These are phyloP conservation scores for Chrosomus eos DNA, from an alignment of 2,797 vertebrate species.

Conservation along the genomic window DNA sequence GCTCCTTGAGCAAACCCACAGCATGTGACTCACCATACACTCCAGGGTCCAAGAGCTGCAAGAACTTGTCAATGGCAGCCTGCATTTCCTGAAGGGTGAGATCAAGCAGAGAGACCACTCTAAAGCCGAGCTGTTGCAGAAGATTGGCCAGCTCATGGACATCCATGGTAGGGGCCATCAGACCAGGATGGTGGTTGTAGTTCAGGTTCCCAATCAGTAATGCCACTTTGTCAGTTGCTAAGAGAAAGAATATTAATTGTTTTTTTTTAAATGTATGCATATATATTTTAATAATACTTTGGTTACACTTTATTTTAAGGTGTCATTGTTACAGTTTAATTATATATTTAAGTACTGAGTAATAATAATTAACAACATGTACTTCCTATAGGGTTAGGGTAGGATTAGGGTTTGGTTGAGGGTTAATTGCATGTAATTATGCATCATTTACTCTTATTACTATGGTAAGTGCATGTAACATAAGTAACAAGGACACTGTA, in stretches of 20 bases:
- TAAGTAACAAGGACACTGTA: no score
- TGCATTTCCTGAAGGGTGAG: conserved; percentile 85
- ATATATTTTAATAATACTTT: no score
- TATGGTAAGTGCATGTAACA: no score
- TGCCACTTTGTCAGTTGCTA: conserved; percentile 88
- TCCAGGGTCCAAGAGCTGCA: conserved; percentile 84
- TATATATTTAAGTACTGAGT: no score
- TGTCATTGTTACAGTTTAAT: no score
- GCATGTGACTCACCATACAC: conserved; percentile 83
- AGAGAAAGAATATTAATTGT: conserved; percentile 10
- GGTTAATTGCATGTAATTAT: no score
- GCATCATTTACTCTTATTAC: no score
- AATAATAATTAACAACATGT: no score
- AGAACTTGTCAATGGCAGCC: conserved; percentile 78
- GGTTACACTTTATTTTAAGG: no score
- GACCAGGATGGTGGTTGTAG: conserved; percentile 81
- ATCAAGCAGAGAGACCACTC: conserved; percentile 88
- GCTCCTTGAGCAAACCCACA: neutral
- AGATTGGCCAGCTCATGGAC: conserved; percentile 84
- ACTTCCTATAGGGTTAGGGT: no score
- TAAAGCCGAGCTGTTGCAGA: conserved; percentile 83
- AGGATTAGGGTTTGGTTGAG: no score
- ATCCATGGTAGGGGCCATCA: conserved; percentile 86
- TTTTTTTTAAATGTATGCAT: no score
- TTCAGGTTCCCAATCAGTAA: conserved; percentile 88